A percentile compares a stretch with the other conserved stretches of the same genome.
These are phyloP conservation scores for Calidris pygmaea DNA, from an alignment of 2,113 vertebrate genomes.

Conservation along the genomic window DNA sequence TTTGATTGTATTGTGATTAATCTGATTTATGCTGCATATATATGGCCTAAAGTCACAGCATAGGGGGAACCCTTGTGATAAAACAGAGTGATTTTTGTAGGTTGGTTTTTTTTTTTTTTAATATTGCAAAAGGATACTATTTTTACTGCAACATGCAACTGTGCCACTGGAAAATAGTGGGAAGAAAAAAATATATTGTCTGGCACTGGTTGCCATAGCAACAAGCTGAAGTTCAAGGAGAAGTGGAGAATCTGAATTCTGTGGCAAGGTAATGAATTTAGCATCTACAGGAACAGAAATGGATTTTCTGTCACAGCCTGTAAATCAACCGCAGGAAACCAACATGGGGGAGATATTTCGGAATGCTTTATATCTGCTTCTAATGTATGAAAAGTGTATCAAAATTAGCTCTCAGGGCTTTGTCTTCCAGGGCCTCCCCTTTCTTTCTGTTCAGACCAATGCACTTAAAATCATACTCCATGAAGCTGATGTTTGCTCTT, in stretches of 20 bases:
- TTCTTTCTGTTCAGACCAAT: not conserved
- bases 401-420: slow-evolving; percentile 29
- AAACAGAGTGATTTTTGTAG: not conserved
- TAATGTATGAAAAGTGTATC: slow-evolving; percentile 32
- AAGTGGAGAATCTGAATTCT: slow-evolving; percentile 74
- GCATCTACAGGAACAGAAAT: slow-evolving; percentile 78
- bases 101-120: not conserved
- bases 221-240: slow-evolving; percentile 75
- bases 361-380: slow-evolving; percentile 63
- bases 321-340: slow-evolving; percentile 73
- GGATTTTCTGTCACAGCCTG: slow-evolving; percentile 77
- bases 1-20: not conserved
- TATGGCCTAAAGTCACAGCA: not conserved
- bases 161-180: slow-evolving; percentile 52
- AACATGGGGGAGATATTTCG: slow-evolving; percentile 56
- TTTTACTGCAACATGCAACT: slow-evolving; percentile 54
- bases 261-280: slow-evolving; percentile 79
- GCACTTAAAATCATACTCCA: not conserved
- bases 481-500: not conserved
- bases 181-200: slow-evolving; percentile 56
- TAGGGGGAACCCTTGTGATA: not conserved
- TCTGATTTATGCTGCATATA: not conserved
- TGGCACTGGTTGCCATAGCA: slow-evolving; percentile 72
- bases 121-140: slow-evolving; percentile 31
- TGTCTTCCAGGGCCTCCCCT: not conserved